Conservation (phyloP, 2,113 vertebrate genomes). For the Saguinus imperator region DNA sequence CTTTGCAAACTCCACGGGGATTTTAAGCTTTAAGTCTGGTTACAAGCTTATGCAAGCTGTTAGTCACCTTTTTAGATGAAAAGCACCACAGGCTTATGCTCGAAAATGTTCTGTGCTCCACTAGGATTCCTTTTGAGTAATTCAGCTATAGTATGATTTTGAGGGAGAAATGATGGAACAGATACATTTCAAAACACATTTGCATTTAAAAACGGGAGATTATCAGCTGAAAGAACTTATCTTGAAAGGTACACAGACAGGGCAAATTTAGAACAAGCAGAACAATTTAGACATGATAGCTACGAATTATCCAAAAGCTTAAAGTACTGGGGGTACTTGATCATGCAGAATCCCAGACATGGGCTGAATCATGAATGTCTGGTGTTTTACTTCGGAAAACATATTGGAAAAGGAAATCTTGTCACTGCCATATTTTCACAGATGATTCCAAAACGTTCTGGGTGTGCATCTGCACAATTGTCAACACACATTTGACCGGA, state of each 20-base stretch:
- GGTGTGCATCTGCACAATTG: background rate
- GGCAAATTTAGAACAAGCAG: slow-evolving; percentile 66
- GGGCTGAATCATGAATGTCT: slow-evolving; percentile 38
- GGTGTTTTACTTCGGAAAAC: slow-evolving; percentile 9
- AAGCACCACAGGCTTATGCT: slow-evolving; percentile 68
- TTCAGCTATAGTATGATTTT: slow-evolving; percentile 57
- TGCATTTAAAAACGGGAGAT: slow-evolving; percentile 67
- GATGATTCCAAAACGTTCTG: background rate
- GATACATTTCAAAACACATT: slow-evolving; percentile 71
- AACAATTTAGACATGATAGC: slow-evolving; percentile 59
- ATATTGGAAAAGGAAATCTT: background rate
- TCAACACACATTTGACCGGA: background rate
- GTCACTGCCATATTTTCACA: background rate
- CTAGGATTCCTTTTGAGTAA: slow-evolving; percentile 60
- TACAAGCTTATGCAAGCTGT: slow-evolving; percentile 71
- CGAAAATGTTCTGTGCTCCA: slow-evolving; percentile 34
- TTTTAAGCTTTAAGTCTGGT: slow-evolving; percentile 69
- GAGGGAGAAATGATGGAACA: slow-evolving; percentile 62
- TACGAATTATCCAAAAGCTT: slow-evolving; percentile 38
- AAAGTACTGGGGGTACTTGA: background rate
- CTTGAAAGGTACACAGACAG: slow-evolving; percentile 60
- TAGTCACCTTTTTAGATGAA: slow-evolving; percentile 74
- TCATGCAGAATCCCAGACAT: background rate
- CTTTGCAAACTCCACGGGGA: slow-evolving; percentile 67
- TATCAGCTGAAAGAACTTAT: slow-evolving; percentile 64